Conservation (phyloP, 1,140 invertebrate genomes). For the Doryteuthis pealeii region DNA sequence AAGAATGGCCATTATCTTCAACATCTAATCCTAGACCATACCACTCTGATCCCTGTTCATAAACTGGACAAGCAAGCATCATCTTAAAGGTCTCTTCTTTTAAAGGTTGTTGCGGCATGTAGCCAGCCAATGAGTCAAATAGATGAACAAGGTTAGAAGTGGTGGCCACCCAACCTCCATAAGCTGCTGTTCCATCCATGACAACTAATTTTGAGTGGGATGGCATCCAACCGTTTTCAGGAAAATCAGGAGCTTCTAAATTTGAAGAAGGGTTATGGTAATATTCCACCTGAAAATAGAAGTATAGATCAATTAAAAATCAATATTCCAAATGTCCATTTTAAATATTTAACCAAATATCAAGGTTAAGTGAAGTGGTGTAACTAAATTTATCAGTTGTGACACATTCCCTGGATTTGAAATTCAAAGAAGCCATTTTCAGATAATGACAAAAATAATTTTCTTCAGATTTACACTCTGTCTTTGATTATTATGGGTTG, state of each 20-base stretch:
- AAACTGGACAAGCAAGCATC: constrained; percentile 39
- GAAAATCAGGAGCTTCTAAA: constrained; percentile 29
- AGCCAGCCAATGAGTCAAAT: constrained; percentile 29
- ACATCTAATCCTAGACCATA: constrained; percentile 55
- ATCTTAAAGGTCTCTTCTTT: constrained; percentile 16
- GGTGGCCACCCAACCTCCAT: constrained; percentile 46
- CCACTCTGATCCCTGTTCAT: constrained; percentile 40
- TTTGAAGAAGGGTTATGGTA: constrained; percentile 39
- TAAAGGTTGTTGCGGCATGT: constrained; percentile 11
- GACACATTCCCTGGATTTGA: too few species aligned
- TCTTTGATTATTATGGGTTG: too few species aligned
- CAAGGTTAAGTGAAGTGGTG: too few species aligned
- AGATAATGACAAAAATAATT: too few species aligned
- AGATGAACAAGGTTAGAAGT: constrained; percentile 36
- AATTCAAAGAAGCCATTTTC: too few species aligned
- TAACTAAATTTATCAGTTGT: too few species aligned
- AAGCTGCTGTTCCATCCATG: constrained; percentile 46
- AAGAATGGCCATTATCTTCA: constrained; percentile 42
- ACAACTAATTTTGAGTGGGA: constrained; percentile 51
- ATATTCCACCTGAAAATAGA: constrained; percentile 47
- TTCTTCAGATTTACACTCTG: too few species aligned
- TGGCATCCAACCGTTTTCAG: constrained; percentile 24
- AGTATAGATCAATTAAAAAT: too few species aligned
- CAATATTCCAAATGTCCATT: too few species aligned
- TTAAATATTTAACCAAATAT: too few species aligned